Conservation (phyloP, 2,113 vertebrate species). For the Notarius quadriscutis region DNA sequence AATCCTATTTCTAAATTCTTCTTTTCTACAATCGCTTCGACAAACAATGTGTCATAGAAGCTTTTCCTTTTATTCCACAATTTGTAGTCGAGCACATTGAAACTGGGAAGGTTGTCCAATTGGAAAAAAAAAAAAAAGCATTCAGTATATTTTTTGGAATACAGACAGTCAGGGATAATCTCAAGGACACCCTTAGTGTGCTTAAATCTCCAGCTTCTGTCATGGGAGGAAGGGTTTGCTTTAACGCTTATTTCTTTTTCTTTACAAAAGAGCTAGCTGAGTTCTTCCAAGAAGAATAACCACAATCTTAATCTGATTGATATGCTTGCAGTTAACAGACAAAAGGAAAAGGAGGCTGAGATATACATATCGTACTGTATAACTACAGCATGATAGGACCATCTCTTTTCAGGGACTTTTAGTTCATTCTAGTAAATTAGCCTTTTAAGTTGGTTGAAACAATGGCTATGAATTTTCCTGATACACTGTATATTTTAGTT, state of each 20-base stretch:
- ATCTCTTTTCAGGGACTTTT: not conserved
- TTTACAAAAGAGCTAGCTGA: slow-evolving; percentile 37
- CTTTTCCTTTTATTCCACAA: not conserved
- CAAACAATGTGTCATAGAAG: not conserved
- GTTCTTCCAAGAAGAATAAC: slow-evolving; percentile 44
- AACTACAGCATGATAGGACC: not conserved
- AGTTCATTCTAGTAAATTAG: not conserved
- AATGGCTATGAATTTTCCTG: not conserved
- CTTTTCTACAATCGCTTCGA: not conserved
- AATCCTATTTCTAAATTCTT: not conserved
- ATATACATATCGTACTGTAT: not conserved
- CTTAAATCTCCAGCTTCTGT: slow-evolving; percentile 41
- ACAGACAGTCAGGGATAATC: slow-evolving; percentile 42
- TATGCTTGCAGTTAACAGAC: slow-evolving; percentile 49
- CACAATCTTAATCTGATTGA: slow-evolving; percentile 50
- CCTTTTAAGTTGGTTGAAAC: not conserved
- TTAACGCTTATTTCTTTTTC: slow-evolving; percentile 45
- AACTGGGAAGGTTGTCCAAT: slow-evolving; percentile 24
- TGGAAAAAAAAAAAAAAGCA: slow-evolving; percentile 4
- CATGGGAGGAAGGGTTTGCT: slow-evolving; percentile 36
- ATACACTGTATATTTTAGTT: not conserved
- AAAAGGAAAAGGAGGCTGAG: not conserved
- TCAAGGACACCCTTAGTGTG: slow-evolving; percentile 38
- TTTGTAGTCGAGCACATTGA: slow-evolving; percentile 11
- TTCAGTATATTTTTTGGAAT: slow-evolving; percentile 21